Evolutionary conservation across 2,888 invertebrate species (phyloP), one percentile per base, ranked within the genome.

Genomic region (Eristalis pertinax): DNA sequence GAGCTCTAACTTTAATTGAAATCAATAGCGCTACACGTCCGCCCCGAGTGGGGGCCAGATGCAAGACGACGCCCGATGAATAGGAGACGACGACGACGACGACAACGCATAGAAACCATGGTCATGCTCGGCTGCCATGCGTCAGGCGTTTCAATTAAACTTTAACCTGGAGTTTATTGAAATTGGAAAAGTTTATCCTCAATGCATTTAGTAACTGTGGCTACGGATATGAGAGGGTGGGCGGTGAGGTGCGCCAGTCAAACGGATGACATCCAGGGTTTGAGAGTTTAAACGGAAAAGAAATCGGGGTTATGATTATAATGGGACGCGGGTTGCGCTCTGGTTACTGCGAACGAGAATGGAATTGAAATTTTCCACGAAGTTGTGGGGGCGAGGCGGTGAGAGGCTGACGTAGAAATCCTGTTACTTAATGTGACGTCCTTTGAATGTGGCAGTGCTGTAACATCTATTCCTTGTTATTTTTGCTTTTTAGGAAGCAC

Each of bases 91-190:
- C 72, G 13, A 43, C 58, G 64, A 70, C 72, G 65, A 63, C 26
- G 58, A 65, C 63, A 78, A 68, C 62, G 65, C 60, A 75, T 41
- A 35, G 56, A 65, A 65, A 50, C 19, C 58, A 64, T n/a, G n/a
- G 43, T 41, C 65, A 26, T 64, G 26, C 62, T 60, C 62, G 73
- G 26, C 26, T 79, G 72, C 50, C 73, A 80, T 73, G 69, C 67
- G 76, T 76, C 60, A 76, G 70, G 60, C 82, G 76, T 80, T 84
- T 87, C 84, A 84, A 84, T 80, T 87, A 72, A 87, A 87, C 79
- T 87, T 76, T 69, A 75, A 87, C 86, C 78, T 68, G 75, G 79
- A 76, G 84, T 87, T 84, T 87, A 87, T 87, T 84, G 87, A 75
- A 79, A 83, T 87, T 83, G 79, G 79, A 76, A 83, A 87, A 87